Conservation (phyloP, 2,888 invertebrate genomes). For the Synergus japonicus region DNA sequence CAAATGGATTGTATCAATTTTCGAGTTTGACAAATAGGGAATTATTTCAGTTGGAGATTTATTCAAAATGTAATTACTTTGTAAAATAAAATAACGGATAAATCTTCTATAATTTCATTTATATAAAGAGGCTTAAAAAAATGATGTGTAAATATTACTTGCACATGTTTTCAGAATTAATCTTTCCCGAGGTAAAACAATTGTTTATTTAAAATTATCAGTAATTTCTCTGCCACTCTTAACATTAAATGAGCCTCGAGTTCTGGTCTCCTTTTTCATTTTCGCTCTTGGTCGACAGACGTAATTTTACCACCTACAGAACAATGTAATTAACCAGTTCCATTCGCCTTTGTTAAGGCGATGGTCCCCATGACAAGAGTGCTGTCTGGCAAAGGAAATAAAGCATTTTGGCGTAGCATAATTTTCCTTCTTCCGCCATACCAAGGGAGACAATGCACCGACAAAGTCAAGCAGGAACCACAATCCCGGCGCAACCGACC, state of each 20-base stretch:
- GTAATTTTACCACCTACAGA: constrained; percentile 30
- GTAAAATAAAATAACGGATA: no score
- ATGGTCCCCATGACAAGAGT: constrained; percentile 35
- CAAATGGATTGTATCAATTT: no score
- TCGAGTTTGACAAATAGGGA: no score
- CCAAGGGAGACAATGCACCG: constrained; percentile 49
- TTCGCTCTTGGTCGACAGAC: constrained; percentile 25
- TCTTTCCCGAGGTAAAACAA: not conserved
- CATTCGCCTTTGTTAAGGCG: constrained; percentile 40
- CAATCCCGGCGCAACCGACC: constrained; percentile 61
- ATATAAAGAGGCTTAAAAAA: no score
- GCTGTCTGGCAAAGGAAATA: constrained; percentile 50
- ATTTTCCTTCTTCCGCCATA: constrained; percentile 54
- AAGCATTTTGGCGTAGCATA: constrained; percentile 53
- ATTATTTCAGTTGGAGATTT: no score
- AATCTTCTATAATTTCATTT: no score
- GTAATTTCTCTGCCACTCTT: constrained; percentile 5
- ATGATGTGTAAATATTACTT: not conserved
- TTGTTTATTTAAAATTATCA: constrained; percentile 32
- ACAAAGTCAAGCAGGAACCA: constrained; percentile 47
- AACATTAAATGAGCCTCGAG: constrained; percentile 27
- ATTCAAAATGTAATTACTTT: no score
- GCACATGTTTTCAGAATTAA: not conserved
- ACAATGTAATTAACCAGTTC: constrained; percentile 41
- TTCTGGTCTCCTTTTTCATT: constrained; percentile 34